A percentile compares a stretch with the other conserved stretches of the same genome.
phyloP scores from a whole-genome alignment of 2,888 invertebrate species.

The Drosophila seclusa region DNA sequence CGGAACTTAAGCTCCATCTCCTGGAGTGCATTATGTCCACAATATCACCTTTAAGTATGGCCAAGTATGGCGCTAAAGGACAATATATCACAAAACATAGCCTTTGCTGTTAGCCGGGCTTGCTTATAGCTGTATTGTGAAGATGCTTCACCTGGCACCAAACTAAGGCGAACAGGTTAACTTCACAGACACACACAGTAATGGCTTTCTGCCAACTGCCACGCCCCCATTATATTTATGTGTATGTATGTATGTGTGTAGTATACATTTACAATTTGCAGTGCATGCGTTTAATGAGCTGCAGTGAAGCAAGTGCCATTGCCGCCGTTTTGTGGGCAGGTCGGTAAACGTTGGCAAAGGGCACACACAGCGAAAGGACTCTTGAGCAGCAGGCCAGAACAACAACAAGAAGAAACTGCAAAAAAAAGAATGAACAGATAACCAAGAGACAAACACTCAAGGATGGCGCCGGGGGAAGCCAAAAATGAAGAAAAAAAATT shows the following conservation, averaged over 20 bases:
- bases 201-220: constrained; percentile 16
- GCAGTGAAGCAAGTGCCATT: constrained; percentile 46
- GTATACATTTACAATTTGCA: constrained; percentile 30
- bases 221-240: constrained; percentile 27
- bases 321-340: constrained; percentile 67
- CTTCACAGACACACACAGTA: background rate
- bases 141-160: constrained; percentile 16
- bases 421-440: constrained; percentile 50
- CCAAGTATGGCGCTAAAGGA: constrained; percentile 57
- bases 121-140: constrained; percentile 5
- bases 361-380: background rate
- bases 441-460: constrained; percentile 57
- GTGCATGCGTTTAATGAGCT: constrained; percentile 75
- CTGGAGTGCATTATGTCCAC: background rate
- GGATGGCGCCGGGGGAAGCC: constrained; percentile 21
- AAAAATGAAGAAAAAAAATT: constrained; percentile 2
- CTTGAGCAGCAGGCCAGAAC: constrained; percentile 13
- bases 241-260: background rate
- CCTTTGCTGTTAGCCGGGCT: constrained; percentile 31
- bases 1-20: background rate
- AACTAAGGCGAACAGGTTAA: constrained; percentile 10
- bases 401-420: constrained; percentile 8
- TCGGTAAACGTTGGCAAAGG: constrained; percentile 39
- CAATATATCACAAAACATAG: constrained; percentile 50
- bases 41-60: constrained; percentile 4